Base-by-base conservation (phyloP, 2,888 invertebrate genomes). In the Deroplatys truncata region DNA sequence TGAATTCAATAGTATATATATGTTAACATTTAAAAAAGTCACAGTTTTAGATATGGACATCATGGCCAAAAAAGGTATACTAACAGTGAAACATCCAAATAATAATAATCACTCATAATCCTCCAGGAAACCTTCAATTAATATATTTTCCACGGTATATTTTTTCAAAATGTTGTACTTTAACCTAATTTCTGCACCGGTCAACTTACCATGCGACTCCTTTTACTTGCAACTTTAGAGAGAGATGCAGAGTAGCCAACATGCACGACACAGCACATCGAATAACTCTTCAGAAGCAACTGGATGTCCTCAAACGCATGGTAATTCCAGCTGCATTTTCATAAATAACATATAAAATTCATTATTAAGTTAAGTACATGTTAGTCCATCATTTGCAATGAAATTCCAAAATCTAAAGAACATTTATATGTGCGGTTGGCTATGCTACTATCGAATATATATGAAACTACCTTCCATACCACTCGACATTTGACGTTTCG, bases 61-160 rank as follows among this genome's bases (percentile, higher is more conserved):
- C 13, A 43, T 1, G 43, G 7, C 43, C 43, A 43, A 13, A 13
- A 43, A 43, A 43, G 43, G 13, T 13, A 72, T 91, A 94, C 95
- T 94, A 93, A 95, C 95, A 95, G 93, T 92, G 94, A 93, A 89
- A 95, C 93, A 92, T 95, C 95, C 92, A 95, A 92, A 92, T 95
- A 95, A 92, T 93, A 94, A 92, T 94, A 94, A 91, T 91, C 92
- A 90, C 92, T 92, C 94, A 94, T 56, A 56, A 35, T 25, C 89
- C 90, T 86, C 90, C 84, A 84, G 82, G 83, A 86, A 87, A 90
- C 16, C 29, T n/a, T 5, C 86, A 28, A 9, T 56, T 43, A 13
- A 43, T 13, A 49, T 15, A 35, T n/a, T 88, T 88, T 72, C 91
- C 90, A 84, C 56, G 5, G 56, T 72, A 72, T 25, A 5, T 72